Conservation (phyloP, 2,797 vertebrate genomes). For the Brachyalestes nurse region DNA sequence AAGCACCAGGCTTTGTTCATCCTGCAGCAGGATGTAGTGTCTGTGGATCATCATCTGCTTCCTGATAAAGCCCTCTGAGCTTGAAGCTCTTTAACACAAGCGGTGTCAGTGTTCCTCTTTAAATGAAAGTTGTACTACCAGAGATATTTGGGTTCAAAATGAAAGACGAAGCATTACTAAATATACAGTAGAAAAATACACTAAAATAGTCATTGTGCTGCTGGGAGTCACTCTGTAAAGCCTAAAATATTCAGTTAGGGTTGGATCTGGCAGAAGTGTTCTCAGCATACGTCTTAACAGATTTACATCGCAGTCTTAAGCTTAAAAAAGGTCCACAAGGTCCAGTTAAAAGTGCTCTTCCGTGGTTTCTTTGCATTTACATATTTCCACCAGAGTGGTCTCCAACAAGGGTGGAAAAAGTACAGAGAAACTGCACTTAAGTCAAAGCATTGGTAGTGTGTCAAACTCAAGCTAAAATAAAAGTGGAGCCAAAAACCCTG, state of each 20-base stretch:
- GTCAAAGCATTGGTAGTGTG: background rate
- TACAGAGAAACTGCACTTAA: background rate
- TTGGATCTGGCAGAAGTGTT: too few relatives aligned
- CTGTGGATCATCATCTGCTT: conserved; percentile 36
- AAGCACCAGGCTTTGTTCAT: conserved; percentile 20
- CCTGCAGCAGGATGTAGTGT: conserved; percentile 3
- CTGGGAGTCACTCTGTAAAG: background rate
- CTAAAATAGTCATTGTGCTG: background rate
- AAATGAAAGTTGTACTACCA: background rate
- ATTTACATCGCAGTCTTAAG: background rate
- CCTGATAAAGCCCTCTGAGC: background rate
- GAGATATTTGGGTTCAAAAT: background rate
- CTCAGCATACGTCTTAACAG: too few relatives aligned
- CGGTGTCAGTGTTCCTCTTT: conserved; percentile 18
- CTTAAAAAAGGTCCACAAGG: background rate
- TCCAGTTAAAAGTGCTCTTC: background rate
- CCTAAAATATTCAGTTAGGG: background rate
- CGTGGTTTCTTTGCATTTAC: background rate
- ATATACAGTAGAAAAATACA: background rate
- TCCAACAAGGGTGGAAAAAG: background rate
- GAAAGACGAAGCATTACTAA: background rate
- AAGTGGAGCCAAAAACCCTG: too few relatives aligned
- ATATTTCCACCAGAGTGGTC: background rate
- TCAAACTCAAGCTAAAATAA: background rate
- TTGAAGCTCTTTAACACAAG: background rate